Evolutionary conservation across 2,113 vertebrate species (phyloP).

Genomic region (Syrrhaptes paradoxus): DNA sequence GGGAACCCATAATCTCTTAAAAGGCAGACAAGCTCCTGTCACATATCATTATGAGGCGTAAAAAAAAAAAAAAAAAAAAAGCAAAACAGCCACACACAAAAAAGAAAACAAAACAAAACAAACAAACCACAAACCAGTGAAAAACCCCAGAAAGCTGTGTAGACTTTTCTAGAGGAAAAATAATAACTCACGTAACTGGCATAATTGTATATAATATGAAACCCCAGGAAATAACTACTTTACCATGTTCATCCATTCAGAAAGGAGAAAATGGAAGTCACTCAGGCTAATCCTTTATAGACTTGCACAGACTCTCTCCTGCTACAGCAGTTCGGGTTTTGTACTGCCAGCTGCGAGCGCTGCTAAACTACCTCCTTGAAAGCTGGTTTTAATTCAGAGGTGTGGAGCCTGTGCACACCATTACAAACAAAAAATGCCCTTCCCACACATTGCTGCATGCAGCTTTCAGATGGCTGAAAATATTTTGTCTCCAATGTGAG

Average conservation of each 20-base stretch:
- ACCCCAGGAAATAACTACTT: conserved; percentile 49
- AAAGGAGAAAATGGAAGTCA: conserved; percentile 52
- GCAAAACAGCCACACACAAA: background rate
- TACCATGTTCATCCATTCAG: conserved; percentile 28
- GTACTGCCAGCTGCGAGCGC: background rate
- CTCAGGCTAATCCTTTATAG: conserved; percentile 28
- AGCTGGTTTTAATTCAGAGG: background rate
- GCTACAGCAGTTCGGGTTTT: background rate
- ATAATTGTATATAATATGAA: conserved; percentile 56
- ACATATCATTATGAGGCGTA: background rate
- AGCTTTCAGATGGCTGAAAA: background rate
- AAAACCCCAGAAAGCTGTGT: background rate
- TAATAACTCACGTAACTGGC: background rate
- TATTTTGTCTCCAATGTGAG: background rate
- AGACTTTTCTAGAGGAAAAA: background rate
- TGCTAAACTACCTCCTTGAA: background rate
- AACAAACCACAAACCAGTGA: background rate
- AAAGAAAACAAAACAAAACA: background rate
- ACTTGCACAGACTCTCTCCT: background rate
- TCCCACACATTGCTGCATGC: background rate
- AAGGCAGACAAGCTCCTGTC: background rate
- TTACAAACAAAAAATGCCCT: background rate
- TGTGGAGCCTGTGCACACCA: background rate
- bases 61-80: background rate
- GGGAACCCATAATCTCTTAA: background rate